Evolutionary conservation across 1,140 invertebrate species (phyloP).

Genomic region (Doryteuthis pealeii): DNA sequence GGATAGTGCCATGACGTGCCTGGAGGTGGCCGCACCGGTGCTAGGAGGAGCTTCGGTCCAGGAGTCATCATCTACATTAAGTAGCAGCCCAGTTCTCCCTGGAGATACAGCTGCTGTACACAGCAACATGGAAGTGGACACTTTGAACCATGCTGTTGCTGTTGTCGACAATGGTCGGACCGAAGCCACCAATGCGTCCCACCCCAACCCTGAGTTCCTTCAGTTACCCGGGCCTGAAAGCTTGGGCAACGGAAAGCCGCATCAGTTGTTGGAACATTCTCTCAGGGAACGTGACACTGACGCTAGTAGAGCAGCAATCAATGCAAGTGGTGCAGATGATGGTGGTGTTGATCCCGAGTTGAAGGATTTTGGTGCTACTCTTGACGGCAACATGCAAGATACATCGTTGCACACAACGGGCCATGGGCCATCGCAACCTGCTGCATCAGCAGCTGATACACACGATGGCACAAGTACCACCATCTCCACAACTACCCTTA

Average conservation of each 20-base stretch:
- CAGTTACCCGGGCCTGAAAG: neutral
- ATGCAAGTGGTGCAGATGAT: too few species aligned
- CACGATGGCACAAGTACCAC: too few species aligned
- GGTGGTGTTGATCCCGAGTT: too few species aligned
- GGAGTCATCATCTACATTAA: neutral
- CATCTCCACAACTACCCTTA: too few species aligned
- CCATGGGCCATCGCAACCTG: too few species aligned
- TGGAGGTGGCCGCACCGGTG: neutral
- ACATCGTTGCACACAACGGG: too few species aligned
- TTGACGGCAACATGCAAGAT: neutral
- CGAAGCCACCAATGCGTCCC: too few species aligned
- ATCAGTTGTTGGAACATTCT: neutral
- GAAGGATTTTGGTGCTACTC: neutral
- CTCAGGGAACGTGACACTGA: slow-evolving; percentile 2
- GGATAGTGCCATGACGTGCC: slow-evolving; percentile 5
- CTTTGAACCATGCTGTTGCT: neutral
- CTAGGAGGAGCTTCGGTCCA: neutral
- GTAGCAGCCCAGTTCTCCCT: too few species aligned
- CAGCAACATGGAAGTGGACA: neutral
- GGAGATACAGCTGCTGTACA: neutral
- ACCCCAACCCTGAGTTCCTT: too few species aligned
- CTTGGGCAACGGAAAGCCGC: neutral
- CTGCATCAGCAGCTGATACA: too few species aligned
- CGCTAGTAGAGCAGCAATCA: too few species aligned
- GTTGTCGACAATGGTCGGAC: too few species aligned